Evolutionary conservation across 2,888 invertebrate genomes (phyloP).

Genomic region (Balanococcus diminutus): DNA sequence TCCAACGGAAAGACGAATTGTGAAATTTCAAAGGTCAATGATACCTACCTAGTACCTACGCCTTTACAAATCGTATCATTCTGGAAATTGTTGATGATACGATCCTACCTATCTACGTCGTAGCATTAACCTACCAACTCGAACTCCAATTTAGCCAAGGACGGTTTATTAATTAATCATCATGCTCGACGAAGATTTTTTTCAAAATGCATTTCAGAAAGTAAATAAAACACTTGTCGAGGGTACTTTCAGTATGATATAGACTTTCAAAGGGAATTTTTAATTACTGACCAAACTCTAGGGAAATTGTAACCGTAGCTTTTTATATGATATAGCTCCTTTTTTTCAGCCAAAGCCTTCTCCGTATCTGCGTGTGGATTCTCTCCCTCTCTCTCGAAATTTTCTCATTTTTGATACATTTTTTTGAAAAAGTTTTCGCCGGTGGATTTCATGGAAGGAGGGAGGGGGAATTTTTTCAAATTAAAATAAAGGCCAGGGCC

Average conservation of each 20-base stretch:
- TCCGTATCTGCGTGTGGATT: neutral
- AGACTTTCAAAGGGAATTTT: conserved; percentile 14
- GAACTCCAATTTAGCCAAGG: neutral
- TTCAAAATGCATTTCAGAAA: neutral
- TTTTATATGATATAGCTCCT: neutral
- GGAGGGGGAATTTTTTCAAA: neutral
- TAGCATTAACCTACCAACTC: neutral
- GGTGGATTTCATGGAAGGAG: neutral
- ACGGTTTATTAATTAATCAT: conserved; percentile 13
- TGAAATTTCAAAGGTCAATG: too few species aligned
- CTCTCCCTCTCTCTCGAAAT: neutral
- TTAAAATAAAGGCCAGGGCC: neutral
- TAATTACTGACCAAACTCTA: conserved; percentile 15
- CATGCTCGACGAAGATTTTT: neutral
- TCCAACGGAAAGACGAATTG: too few species aligned
- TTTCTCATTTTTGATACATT: neutral
- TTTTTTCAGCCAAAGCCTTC: neutral
- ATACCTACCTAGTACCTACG: too few species aligned
- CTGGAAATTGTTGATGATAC: neutral
- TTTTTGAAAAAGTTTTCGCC: neutral
- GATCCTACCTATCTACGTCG: too few species aligned
- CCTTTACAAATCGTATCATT: too few species aligned
- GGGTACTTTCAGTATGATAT: neutral
- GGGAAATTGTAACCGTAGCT: neutral
- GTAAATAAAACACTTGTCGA: conserved; percentile 23